Percentiles rank a stretch among this genome's conserved stretches.
Evolutionary conservation across 2,797 vertebrate genomes (phyloP).

Genomic region (Caiman crocodilus): DNA sequence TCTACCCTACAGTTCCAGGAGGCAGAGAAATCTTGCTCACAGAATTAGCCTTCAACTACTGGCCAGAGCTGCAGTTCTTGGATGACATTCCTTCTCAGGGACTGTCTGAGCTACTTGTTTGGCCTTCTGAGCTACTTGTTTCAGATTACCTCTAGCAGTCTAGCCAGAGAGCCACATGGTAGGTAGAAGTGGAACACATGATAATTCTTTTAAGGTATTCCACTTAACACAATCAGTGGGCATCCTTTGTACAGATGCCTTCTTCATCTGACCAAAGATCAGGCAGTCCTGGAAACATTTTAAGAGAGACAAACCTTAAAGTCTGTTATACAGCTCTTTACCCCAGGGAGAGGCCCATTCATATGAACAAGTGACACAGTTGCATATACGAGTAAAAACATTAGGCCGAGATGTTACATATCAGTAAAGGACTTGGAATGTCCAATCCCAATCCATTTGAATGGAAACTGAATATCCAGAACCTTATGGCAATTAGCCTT

Average conservation of each 20-base stretch:
- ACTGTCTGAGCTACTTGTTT: not conserved
- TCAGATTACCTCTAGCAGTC: not conserved
- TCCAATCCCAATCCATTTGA: not conserved
- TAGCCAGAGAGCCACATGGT: fast-evolving
- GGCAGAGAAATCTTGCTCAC: not conserved
- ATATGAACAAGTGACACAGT: fast-evolving
- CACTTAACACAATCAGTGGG: not conserved
- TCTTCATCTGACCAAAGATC: not conserved
- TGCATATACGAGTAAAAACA: not conserved
- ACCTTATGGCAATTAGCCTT: fast-evolving
- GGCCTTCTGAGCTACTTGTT: conserved; percentile 3
- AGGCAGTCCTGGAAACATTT: not conserved
- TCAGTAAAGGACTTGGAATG: not conserved
- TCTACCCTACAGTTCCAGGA: not conserved
- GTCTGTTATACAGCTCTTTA: not conserved
- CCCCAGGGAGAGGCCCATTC: not conserved
- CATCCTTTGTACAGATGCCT: not conserved
- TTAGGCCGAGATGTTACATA: fast-evolving
- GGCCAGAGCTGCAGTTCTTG: not conserved
- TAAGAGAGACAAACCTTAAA: fast-evolving
- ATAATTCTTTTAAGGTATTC: not conserved
- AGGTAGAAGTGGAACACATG: fast-evolving
- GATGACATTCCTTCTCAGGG: not conserved
- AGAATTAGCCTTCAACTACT: fast-evolving
- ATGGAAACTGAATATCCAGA: fast-evolving